phyloP scores from a whole-genome alignment of 2,888 invertebrate genomes.

The Crossocerus cetratus region DNA sequence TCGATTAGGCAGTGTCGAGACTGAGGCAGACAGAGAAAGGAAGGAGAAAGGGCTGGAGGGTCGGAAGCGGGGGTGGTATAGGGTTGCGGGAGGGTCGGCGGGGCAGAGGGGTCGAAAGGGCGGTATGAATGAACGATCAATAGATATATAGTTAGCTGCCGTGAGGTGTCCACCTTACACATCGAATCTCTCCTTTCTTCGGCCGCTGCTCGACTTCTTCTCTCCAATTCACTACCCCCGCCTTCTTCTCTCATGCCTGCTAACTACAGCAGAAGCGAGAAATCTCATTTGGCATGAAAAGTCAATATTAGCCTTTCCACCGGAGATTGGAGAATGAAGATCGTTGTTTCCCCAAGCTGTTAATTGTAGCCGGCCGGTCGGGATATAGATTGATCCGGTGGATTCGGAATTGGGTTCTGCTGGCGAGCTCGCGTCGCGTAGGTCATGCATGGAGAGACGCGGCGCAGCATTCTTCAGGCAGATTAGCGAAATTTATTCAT shows the following conservation, averaged over 20 bases:
- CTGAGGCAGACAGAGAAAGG: constrained; percentile 7
- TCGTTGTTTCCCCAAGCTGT: too few species aligned
- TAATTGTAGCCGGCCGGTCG: too few species aligned
- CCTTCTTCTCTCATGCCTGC: background rate
- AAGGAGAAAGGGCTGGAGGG: constrained; percentile 39
- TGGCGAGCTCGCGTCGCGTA: too few species aligned
- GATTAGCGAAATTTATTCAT: constrained; percentile 5
- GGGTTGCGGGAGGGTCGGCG: constrained; percentile 47
- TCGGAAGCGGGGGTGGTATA: constrained; percentile 8
- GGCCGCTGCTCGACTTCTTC: background rate
- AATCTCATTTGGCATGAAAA: too few species aligned
- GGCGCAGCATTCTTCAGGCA: background rate
- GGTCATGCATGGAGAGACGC: background rate
- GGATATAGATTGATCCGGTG: too few species aligned
- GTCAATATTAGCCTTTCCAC: too few species aligned
- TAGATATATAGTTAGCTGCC: constrained; percentile 71
- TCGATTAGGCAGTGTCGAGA: constrained; percentile 24
- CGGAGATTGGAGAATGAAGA: too few species aligned
- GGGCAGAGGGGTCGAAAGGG: constrained; percentile 63
- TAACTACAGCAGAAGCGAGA: too few species aligned
- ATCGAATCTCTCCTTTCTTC: constrained; percentile 13
- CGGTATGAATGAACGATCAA: constrained; percentile 76
- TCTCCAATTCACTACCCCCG: background rate
- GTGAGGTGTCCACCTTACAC: constrained; percentile 41
- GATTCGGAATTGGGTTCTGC: too few species aligned